Conservation (phyloP, 2,113 vertebrate species). For the Seriola dumerili region DNA sequence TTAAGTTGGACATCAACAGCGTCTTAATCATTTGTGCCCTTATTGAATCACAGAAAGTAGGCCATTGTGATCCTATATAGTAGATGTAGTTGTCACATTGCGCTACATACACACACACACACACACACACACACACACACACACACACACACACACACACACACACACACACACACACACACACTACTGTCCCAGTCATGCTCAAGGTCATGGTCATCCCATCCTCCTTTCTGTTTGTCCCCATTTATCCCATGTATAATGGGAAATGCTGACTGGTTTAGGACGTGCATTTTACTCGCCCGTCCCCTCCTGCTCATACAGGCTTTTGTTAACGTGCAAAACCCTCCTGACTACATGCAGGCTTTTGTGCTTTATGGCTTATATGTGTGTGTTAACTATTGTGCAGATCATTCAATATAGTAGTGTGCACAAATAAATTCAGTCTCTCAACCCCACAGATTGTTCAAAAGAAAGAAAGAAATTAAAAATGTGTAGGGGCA, state of each 20-base stretch:
- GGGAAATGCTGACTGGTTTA: constrained; percentile 74
- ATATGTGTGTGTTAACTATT: background rate
- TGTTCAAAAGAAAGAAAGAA: constrained; percentile 14
- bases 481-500: constrained; percentile 45
- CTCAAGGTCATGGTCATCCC: constrained; percentile 71
- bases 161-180: constrained; percentile 28
- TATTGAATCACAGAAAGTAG: constrained; percentile 41
- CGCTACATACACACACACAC: too few species aligned
- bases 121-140: constrained; percentile 28
- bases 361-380: constrained; percentile 30
- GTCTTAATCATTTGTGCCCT: constrained; percentile 5
- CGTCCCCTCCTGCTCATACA: background rate
- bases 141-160: constrained; percentile 29
- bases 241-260: constrained; percentile 73
- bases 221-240: constrained; percentile 65
- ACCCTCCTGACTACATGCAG: constrained; percentile 25
- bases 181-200: constrained; percentile 51
- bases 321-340: constrained; percentile 33
- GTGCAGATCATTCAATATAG: background rate
- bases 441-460: background rate
- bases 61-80: constrained; percentile 32
- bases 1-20: background rate
- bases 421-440: background rate
- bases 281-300: constrained; percentile 51
- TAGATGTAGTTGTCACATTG: constrained; percentile 34